These are phyloP conservation scores for Odocoileus virginianus DNA, from an alignment of 2,113 vertebrate genomes.

Conservation along the genomic window DNA sequence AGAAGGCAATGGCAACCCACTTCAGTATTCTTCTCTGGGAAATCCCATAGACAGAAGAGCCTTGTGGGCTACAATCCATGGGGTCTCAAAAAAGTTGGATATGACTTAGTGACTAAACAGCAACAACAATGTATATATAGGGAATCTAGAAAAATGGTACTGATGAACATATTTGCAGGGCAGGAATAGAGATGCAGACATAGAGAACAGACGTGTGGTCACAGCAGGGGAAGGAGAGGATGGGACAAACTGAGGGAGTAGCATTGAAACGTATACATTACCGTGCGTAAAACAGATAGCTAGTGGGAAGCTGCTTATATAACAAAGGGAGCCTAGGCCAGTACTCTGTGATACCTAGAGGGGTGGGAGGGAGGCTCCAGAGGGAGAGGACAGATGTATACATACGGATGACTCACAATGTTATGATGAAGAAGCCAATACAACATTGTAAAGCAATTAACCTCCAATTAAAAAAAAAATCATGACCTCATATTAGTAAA, in stretches of 20 bases:
- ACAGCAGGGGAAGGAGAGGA: not conserved
- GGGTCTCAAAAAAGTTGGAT: not conserved
- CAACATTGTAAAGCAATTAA: not conserved
- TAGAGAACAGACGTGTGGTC: not conserved
- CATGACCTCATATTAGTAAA: not conserved
- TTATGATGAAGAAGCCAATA: not conserved
- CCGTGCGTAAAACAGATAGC: not conserved
- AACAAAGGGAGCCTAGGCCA: not conserved
- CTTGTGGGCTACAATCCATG: not conserved
- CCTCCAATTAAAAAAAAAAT: not conserved
- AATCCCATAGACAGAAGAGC: not conserved
- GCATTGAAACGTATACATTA: not conserved
- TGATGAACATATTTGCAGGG: not conserved
- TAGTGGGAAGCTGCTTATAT: not conserved
- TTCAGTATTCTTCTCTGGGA: not conserved
- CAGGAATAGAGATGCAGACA: not conserved
- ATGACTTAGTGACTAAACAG: not conserved
- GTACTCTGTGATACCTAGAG: not conserved
- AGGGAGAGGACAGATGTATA: not conserved
- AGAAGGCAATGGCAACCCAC: not conserved
- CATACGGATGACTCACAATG: not conserved
- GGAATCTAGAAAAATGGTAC: not conserved
- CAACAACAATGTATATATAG: not conserved
- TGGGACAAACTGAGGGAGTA: not conserved
- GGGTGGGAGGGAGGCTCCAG: not conserved